These are phyloP conservation scores for Lasiurus cinereus DNA, from an alignment of 2,113 vertebrate genomes.

Conservation along the genomic window DNA sequence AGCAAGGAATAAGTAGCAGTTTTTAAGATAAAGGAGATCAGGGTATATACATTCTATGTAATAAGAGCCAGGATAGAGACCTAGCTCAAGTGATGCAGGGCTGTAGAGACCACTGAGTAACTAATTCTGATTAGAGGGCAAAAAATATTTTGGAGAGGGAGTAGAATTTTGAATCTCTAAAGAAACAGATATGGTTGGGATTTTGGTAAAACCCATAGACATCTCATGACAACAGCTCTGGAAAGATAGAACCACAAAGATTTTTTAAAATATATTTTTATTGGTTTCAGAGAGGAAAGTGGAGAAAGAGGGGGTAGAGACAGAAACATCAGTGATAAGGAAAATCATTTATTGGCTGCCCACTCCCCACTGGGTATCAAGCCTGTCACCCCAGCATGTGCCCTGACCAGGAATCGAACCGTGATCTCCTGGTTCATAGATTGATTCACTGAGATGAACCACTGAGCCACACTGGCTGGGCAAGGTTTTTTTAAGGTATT, in stretches of 20 bases:
- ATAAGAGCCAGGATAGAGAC: not conserved
- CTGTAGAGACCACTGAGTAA: not conserved
- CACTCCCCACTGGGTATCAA: too few relatives aligned
- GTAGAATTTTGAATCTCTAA: not conserved
- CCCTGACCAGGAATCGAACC: too few relatives aligned
- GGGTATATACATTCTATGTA: not conserved
- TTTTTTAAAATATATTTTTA: not conserved
- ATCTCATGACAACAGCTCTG: not conserved
- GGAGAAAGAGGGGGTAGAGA: too few relatives aligned
- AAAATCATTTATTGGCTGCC: too few relatives aligned
- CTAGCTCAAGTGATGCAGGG: not conserved
- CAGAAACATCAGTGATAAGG: too few relatives aligned
- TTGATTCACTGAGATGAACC: too few relatives aligned
- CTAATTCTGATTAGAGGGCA: not conserved
- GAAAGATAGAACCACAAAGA: not conserved
- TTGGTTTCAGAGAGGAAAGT: too few relatives aligned
- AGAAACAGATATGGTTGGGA: not conserved
- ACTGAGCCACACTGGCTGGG: too few relatives aligned
- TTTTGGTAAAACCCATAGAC: constrained; percentile 22
- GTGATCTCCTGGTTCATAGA: too few relatives aligned
- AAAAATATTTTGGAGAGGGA: not conserved
- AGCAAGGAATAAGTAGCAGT: not conserved
- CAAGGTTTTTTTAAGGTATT: not conserved
- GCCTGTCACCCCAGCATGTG: too few relatives aligned
- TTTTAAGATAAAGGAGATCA: not conserved